These are phyloP conservation scores for Anolis apletophallus DNA, from an alignment of 2,797 vertebrate species.

Conservation along the genomic window DNA sequence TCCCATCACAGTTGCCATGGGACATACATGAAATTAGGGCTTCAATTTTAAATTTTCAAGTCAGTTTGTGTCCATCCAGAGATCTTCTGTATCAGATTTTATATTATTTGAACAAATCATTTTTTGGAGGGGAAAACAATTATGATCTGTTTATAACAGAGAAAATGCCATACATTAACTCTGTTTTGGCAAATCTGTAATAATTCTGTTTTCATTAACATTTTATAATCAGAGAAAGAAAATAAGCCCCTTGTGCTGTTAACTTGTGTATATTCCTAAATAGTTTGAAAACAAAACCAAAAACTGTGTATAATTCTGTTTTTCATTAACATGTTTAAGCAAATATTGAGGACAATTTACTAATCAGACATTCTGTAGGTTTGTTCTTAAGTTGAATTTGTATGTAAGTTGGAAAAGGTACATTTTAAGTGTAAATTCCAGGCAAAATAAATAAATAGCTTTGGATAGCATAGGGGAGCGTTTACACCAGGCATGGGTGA, in stretches of 20 bases:
- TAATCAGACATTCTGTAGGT: too few relatives aligned
- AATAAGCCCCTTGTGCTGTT: not conserved
- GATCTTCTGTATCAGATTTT: not conserved
- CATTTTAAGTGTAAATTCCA: too few relatives aligned
- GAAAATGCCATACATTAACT: not conserved
- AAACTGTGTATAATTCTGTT: too few relatives aligned
- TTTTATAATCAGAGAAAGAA: not conserved
- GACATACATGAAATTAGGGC: not conserved
- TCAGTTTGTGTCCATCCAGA: not conserved
- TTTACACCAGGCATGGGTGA: too few relatives aligned
- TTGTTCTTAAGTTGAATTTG: too few relatives aligned
- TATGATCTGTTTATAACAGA: not conserved
- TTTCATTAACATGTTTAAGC: too few relatives aligned
- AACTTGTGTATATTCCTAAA: not conserved
- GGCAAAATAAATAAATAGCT: too few relatives aligned
- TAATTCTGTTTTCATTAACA: not conserved
- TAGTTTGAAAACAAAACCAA: not conserved
- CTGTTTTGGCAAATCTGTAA: not conserved
- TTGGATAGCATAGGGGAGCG: too few relatives aligned
- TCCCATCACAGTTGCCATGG: not conserved
- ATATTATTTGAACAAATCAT: not conserved
- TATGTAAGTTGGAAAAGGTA: too few relatives aligned
- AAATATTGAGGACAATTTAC: not conserved
- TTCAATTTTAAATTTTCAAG: not conserved
- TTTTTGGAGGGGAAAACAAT: not conserved